Evolutionary conservation across 2,888 invertebrate species (phyloP).

Genomic region (Caenorhabditis wallacei): DNA sequence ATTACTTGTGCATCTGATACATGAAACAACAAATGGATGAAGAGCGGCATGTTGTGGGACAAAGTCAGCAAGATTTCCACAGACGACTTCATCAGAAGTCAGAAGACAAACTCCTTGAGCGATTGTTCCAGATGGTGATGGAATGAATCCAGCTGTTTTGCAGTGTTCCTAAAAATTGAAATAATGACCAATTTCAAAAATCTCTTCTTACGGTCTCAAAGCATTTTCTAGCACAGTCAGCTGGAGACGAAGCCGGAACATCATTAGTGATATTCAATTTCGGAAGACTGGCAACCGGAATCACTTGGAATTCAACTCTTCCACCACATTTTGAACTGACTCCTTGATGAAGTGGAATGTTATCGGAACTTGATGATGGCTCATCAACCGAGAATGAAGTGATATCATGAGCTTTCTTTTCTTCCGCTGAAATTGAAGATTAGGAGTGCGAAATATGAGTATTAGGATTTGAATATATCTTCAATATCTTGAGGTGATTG

Average conservation of each 20-base stretch:
- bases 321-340: conserved; percentile 72
- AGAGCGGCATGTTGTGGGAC: conserved; percentile 81
- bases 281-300: conserved; percentile 78
- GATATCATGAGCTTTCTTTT: conserved; percentile 61
- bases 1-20: conserved; percentile 81
- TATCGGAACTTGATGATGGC: conserved; percentile 28
- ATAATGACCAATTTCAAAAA: background rate
- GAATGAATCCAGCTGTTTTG: conserved; percentile 81
- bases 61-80: conserved; percentile 74
- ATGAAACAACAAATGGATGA: conserved; percentile 81
- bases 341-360: conserved; percentile 51
- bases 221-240: conserved; percentile 82
- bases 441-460: too few species aligned
- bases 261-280: conserved; percentile 82
- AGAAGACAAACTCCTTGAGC: conserved; percentile 81
- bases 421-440: conserved; percentile 36
- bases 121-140: conserved; percentile 77
- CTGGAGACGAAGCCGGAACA: conserved; percentile 81
- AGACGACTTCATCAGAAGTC: conserved; percentile 77
- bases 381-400: conserved; percentile 66
- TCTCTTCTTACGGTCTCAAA: conserved; percentile 74
- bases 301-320: conserved; percentile 81
- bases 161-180: conserved; percentile 75
- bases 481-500: too few species aligned
- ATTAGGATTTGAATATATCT: too few species aligned